Percentiles rank a stretch among this genome's conserved stretches.
phyloP scores from a whole-genome alignment of 2,797 vertebrate genomes.

The Acipenser transmontanus region DNA sequence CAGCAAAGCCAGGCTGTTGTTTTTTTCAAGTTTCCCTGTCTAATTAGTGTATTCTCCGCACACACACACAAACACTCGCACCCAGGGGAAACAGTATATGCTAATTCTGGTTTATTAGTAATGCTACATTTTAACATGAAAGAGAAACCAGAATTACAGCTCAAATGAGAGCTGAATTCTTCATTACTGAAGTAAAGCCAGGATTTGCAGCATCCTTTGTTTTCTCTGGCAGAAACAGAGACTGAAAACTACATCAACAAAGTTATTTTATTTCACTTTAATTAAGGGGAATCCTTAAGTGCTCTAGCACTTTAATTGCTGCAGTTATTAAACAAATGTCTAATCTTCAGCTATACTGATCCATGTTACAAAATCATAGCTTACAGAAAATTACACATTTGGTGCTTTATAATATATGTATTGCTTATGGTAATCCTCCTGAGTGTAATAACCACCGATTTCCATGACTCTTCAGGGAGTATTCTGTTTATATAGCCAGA shows the following conservation, averaged over 20 bases:
- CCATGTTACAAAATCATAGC: no score
- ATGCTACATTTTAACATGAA: conserved; percentile 45
- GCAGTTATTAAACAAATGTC: no score
- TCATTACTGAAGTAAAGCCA: not conserved
- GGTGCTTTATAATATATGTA: no score
- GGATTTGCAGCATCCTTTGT: not conserved
- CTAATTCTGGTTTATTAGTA: conserved; percentile 45
- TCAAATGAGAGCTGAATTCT: not conserved
- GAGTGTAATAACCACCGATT: no score
- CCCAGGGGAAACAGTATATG: conserved; percentile 30
- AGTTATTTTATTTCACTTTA: not conserved
- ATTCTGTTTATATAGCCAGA: no score
- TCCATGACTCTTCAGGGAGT: no score
- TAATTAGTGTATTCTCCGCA: conserved; percentile 25
- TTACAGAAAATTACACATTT: no score
- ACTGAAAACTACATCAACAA: not conserved
- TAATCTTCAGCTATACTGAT: no score
- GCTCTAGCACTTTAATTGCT: no score
- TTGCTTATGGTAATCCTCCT: no score
- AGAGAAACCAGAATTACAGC: conserved; percentile 34
- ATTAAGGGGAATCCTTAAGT: not conserved
- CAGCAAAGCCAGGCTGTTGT: not conserved
- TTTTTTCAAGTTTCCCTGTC: conserved; percentile 23
- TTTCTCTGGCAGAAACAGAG: not conserved
- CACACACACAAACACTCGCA: not conserved